Percentiles rank a stretch among this genome's conserved stretches.
These are phyloP conservation scores for Caenorhabditis sp. DNA, from an alignment of 2,888 invertebrate genomes.

Conservation along the genomic window DNA sequence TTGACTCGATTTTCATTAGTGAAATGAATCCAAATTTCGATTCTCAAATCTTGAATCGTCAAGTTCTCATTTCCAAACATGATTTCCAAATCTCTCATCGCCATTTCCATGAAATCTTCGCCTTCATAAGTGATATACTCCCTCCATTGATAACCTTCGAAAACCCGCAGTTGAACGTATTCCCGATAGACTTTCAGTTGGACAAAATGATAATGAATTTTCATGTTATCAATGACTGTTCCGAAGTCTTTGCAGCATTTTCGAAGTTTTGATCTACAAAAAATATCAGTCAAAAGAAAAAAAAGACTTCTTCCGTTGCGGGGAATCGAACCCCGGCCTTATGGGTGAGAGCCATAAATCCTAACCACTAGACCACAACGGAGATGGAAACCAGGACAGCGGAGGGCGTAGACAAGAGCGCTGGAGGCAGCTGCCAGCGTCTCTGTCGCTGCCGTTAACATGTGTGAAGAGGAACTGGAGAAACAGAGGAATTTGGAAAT, in stretches of 20 bases:
- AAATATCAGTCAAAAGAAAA: background rate
- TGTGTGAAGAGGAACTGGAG: background rate
- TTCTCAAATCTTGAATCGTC: background rate
- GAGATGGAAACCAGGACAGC: constrained; percentile 12
- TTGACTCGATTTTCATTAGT: background rate
- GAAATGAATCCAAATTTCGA: background rate
- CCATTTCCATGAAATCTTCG: background rate
- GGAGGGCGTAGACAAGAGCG: background rate
- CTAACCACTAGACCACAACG: constrained; percentile 71
- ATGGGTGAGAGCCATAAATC: constrained; percentile 74
- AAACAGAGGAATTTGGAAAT: too few relatives aligned
- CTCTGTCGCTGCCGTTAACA: background rate
- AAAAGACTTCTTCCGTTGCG: constrained; percentile 68
- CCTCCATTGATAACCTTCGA: background rate
- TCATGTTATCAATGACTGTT: background rate
- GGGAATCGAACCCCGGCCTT: constrained; percentile 77
- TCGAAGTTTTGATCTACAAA: background rate
- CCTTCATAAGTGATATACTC: background rate
- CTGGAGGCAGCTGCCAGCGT: background rate
- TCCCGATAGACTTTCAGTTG: background rate
- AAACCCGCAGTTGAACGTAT: background rate
- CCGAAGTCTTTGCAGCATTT: background rate
- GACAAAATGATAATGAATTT: background rate
- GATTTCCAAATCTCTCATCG: background rate
- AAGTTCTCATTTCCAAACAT: background rate